These are phyloP conservation scores for Sceloporus undulatus DNA, from an alignment of 2,113 vertebrate genomes.

Conservation along the genomic window DNA sequence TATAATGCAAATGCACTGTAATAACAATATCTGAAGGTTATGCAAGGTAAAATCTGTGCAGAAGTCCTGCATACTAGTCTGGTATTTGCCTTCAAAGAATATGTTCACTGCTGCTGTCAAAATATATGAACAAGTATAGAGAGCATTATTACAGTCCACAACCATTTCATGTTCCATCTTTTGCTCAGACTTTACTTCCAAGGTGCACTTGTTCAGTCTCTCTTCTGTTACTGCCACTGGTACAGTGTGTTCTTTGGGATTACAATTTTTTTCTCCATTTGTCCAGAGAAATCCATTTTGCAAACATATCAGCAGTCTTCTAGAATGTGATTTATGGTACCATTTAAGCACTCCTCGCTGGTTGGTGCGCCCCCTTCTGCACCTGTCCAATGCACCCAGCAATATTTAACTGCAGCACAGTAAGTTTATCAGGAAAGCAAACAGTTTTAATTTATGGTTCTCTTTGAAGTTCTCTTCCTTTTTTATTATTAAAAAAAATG, in stretches of 20 bases:
- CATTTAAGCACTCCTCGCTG: conserved; percentile 58
- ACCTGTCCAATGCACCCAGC: not conserved
- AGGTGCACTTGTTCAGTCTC: not conserved
- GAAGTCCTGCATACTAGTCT: not conserved
- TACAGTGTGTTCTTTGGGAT: conserved; percentile 54
- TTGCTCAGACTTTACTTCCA: conserved; percentile 20
- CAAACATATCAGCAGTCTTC: conserved; percentile 59
- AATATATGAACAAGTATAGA: not conserved
- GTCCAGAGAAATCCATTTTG: conserved; percentile 60
- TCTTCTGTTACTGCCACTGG: conserved; percentile 32
- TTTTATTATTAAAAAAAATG: not conserved
- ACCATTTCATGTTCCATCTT: conserved; percentile 1
- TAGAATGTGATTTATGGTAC: conserved; percentile 65
- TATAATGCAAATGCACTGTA: no score
- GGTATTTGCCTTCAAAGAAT: not conserved
- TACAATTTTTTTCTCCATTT: conserved; percentile 57
- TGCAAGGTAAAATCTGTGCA: no score
- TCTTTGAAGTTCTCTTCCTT: conserved; percentile 1
- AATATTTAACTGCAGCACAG: conserved; percentile 39
- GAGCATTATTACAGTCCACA: conserved; percentile 12
- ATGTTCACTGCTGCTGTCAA: no score
- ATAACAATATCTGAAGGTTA: no score
- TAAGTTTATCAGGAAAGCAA: conserved; percentile 52
- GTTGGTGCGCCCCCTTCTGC: conserved; percentile 24
- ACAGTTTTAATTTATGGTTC: conserved; percentile 20